phyloP scores from a whole-genome alignment of 2,888 invertebrate species.

The Esperia sulphurella region DNA sequence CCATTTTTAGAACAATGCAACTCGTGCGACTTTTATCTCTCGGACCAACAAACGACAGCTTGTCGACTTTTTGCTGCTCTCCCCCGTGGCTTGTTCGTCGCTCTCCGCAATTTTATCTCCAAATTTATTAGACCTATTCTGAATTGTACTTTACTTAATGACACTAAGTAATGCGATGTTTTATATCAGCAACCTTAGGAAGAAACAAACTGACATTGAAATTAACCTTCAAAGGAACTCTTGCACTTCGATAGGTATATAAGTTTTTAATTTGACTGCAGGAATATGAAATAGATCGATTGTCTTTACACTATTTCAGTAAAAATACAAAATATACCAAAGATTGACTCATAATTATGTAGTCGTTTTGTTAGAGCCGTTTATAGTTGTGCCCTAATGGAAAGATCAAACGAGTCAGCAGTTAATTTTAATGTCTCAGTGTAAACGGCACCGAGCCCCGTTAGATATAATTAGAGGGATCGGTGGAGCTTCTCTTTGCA shows the following conservation, averaged over 20 bases:
- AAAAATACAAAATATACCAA: slow-evolving; percentile 33
- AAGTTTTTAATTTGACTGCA: not conserved
- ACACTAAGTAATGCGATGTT: slow-evolving; percentile 35
- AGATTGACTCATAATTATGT: slow-evolving; percentile 61
- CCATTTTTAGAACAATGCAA: slow-evolving; percentile 70
- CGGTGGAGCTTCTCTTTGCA: slow-evolving; percentile 53
- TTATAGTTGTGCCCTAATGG: slow-evolving; percentile 72
- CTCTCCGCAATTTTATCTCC: slow-evolving; percentile 34
- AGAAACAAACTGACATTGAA: too few relatives aligned
- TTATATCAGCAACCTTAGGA: slow-evolving; percentile 34
- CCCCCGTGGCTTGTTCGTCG: slow-evolving; percentile 28
- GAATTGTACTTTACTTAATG: slow-evolving; percentile 38
- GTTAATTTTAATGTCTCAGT: slow-evolving; percentile 77
- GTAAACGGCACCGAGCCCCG: slow-evolving; percentile 60
- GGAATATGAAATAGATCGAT: slow-evolving; percentile 8
- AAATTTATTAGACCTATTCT: slow-evolving; percentile 51
- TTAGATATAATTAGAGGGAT: slow-evolving; percentile 75
- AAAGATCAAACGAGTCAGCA: slow-evolving; percentile 75
- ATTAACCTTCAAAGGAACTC: slow-evolving; percentile 17
- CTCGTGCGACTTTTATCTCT: slow-evolving; percentile 62
- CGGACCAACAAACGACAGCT: slow-evolving; percentile 49
- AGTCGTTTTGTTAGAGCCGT: slow-evolving; percentile 59
- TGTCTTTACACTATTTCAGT: slow-evolving; percentile 40
- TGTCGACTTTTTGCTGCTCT: slow-evolving; percentile 50
- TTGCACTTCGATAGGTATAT: slow-evolving; percentile 5